Conservation (phyloP, 2,797 vertebrate species). For the Gymnoscopelus braueri region DNA sequence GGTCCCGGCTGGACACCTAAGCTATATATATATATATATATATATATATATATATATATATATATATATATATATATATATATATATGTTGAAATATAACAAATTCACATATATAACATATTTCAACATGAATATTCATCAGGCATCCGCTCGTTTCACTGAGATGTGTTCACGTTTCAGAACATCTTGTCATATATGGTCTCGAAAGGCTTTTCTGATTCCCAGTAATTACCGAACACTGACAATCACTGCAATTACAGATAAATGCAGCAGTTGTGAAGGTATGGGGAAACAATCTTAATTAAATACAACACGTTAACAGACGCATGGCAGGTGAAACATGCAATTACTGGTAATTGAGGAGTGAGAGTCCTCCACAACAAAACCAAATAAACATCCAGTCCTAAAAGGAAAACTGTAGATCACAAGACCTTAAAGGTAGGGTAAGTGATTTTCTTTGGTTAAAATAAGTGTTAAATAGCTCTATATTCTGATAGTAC, state of each 20-base stretch:
- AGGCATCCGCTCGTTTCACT: no score
- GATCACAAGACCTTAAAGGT: slow-evolving; percentile 27
- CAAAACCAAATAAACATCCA: slow-evolving; percentile 63
- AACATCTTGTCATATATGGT: slow-evolving; percentile 32
- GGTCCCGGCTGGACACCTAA: no score
- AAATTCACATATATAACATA: no score
- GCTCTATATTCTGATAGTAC: no score
- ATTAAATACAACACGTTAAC: slow-evolving; percentile 81
- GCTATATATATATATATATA: no score
- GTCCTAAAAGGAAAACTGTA: slow-evolving; percentile 46
- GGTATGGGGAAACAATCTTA: slow-evolving; percentile 65
- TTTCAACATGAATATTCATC: no score
- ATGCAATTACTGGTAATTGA: slow-evolving; percentile 80
- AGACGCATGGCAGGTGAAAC: slow-evolving; percentile 68
- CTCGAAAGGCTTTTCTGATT: slow-evolving; percentile 61
- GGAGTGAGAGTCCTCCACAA: slow-evolving; percentile 56
- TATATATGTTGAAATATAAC: no score
- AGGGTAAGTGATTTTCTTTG: no score
- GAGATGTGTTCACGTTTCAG: slow-evolving; percentile 4
- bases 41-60: no score
- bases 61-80: no score
- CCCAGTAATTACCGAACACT: slow-evolving; percentile 63
- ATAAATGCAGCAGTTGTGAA: slow-evolving; percentile 60
- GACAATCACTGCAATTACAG: slow-evolving; percentile 77
- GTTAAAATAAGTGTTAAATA: no score